Base-by-base conservation (phyloP, 2,797 vertebrate genomes). In the Tapirus indicus region DNA sequence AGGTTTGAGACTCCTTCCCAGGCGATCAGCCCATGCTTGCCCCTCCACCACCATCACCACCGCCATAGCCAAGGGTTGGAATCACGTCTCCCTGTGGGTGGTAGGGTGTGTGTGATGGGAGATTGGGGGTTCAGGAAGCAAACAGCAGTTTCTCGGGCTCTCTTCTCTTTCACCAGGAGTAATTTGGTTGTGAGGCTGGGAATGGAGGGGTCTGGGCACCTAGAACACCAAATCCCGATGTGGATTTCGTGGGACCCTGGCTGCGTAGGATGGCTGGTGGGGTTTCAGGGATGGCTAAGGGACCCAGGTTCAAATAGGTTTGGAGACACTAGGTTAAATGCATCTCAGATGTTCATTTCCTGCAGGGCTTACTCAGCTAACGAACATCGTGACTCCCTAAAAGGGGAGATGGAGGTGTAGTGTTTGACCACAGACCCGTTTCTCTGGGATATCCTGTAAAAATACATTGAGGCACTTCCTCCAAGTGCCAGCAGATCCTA, bases 301-400 rank as follows among this genome's bases (percentile, higher is more conserved):
- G 44, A 12, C 44, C 47, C 0, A 0, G 17, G 3, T 8, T 54
- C 47, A 35, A 13, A 23, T 16, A 29, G 14, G 5, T 56, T 16
- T 80, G 52, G 54, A 74, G 49, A 47, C 0, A 0, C 4, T 1
- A 5, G 38, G 38, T 16, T 14, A 35, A 35, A 12, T 25, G 25
- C 3, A 0, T 18, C 16, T 25, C 25, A 0, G 12, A 21, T 0
- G 29, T 80, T 41, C 16, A 5, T 62, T 79, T 93, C 77, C 66
- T 3, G 3, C 4, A 29, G 25, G 49, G 16, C n/a, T 27, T 18
- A 11, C 0, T 9, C 18, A 10, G 4, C 23, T 35, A 25, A 25
- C 21, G 5, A 2, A 0, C 0, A 13, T 3, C 0, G 0, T 0
- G 1, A 16, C 23, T 52, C 68, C 7, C 20, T 44, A 3, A 49